Evolutionary conservation across 1,140 invertebrate genomes (phyloP), one percentile per base, ranked within the genome.

Genomic region (Euborellia annulipes): DNA sequence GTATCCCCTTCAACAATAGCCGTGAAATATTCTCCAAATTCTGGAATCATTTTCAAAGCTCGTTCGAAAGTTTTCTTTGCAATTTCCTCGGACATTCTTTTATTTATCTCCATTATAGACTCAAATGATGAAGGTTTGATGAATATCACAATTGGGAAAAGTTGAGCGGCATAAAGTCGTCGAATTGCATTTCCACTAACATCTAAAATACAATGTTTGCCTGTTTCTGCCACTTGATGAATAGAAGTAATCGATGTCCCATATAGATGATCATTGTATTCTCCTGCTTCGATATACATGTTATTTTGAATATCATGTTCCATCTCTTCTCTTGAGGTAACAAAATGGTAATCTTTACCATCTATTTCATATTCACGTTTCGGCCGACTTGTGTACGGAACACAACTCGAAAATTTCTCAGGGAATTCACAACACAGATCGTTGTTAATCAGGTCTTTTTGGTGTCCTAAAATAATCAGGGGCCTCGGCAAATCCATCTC

Each of bases 1-100:
- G 93, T 97, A 63, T 98, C 92, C 32, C 91, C 94, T 65, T 87
- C 85, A 20, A 98, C 86, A 46, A 97, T 84, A 57, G 89, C 92
- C 93, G 93, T 97, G 66, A 98, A 98, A 63, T 96, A 97, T 77
- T 98, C 92, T 48, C 89, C 89, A 69, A 98, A 98, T 66, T 97
- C 94, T 67, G 94, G 89, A 64, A 98, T 95, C 70, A 97, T 86
- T 69, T 97, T 96, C 45, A 92, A 66, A 43, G 91, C 87, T 60
- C 92, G 78, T 61, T 98, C 91, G 65, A 78, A 96, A n/a, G 88
- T 91, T 70, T 95, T 92, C 66, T 88, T 85, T 19, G 92, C 94
- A 71, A 97, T 91, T 57, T 98, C 94, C 64, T 98, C 94, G 40
- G 87, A 92, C 76, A 95, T 93, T 60, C 91, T 73, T 61, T 96